Evolutionary conservation across 2,888 invertebrate genomes (phyloP).

Genomic region (Cryptocephalus primarius): DNA sequence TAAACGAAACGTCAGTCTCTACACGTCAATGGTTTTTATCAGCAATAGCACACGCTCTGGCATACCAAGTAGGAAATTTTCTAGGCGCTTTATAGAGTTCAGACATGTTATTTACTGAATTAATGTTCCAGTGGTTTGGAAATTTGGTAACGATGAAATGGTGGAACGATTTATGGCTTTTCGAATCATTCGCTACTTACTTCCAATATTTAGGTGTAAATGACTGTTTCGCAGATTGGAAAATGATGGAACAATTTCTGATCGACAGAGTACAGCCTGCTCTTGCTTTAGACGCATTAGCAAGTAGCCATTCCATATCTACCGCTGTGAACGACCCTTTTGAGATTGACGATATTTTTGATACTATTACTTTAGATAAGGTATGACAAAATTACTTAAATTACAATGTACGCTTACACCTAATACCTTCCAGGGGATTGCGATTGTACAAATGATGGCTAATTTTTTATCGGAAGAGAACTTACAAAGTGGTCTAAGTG

Average conservation of each 20-base stretch:
- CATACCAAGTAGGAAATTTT: conserved; percentile 53
- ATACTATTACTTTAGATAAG: conserved; percentile 65
- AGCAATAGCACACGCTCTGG: conserved; percentile 58
- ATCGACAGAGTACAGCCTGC: conserved; percentile 57
- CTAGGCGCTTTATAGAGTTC: too few relatives aligned
- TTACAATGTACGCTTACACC: neutral
- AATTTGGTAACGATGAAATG: conserved; percentile 89
- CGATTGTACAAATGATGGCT: conserved; percentile 61
- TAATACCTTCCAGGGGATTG: conserved; percentile 46
- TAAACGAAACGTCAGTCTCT: conserved; percentile 49
- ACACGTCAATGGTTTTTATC: conserved; percentile 57
- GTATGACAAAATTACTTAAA: conserved; percentile 26
- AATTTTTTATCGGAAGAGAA: conserved; percentile 53
- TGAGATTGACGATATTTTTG: conserved; percentile 64
- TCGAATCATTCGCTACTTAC: conserved; percentile 79
- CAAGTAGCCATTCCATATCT: conserved; percentile 62
- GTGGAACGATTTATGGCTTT: conserved; percentile 90
- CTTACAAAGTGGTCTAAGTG: conserved; percentile 51
- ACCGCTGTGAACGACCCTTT: conserved; percentile 55
- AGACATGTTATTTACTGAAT: too few relatives aligned
- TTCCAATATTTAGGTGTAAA: conserved; percentile 66
- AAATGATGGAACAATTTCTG: conserved; percentile 61
- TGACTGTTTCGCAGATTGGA: conserved; percentile 51
- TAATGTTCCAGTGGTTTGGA: conserved; percentile 59
- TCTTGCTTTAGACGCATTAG: conserved; percentile 54